phyloP scores from a whole-genome alignment of 2,888 invertebrate genomes.

The Pandemis corylana region DNA sequence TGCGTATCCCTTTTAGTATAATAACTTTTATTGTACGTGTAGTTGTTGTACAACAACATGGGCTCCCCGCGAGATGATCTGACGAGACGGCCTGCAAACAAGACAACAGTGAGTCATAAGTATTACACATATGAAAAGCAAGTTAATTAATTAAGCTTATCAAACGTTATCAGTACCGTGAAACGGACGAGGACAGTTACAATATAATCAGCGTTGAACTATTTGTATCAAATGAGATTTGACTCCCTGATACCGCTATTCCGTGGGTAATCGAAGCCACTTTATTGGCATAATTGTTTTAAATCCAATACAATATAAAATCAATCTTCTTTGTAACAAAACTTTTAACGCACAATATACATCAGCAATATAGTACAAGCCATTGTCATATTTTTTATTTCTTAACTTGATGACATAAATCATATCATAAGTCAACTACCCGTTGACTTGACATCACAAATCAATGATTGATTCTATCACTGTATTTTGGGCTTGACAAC shows the following conservation, averaged over 20 bases:
- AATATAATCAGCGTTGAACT: constrained; percentile 5
- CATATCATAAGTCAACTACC: neutral
- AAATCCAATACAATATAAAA: neutral
- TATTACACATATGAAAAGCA: constrained; percentile 1
- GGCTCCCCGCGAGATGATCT: constrained; percentile 58
- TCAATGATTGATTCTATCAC: no score
- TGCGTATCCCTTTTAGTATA: constrained; percentile 49
- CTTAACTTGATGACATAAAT: neutral
- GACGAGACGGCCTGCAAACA: constrained; percentile 50
- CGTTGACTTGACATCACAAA: no score
- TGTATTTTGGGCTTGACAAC: no score
- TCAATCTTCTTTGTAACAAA: neutral
- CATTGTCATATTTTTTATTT: neutral
- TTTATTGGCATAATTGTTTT: neutral
- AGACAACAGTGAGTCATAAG: neutral
- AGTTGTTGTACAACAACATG: constrained; percentile 52
- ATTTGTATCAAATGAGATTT: neutral
- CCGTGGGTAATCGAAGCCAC: neutral
- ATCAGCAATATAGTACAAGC: neutral
- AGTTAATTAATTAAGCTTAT: constrained; percentile 10
- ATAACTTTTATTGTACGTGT: constrained; percentile 60
- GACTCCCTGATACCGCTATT: neutral
- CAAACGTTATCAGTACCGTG: constrained; percentile 14
- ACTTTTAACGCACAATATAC: neutral
- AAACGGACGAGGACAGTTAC: constrained; percentile 2